Conservation (phyloP, 2,888 invertebrate genomes). For the Philereme transversata region DNA sequence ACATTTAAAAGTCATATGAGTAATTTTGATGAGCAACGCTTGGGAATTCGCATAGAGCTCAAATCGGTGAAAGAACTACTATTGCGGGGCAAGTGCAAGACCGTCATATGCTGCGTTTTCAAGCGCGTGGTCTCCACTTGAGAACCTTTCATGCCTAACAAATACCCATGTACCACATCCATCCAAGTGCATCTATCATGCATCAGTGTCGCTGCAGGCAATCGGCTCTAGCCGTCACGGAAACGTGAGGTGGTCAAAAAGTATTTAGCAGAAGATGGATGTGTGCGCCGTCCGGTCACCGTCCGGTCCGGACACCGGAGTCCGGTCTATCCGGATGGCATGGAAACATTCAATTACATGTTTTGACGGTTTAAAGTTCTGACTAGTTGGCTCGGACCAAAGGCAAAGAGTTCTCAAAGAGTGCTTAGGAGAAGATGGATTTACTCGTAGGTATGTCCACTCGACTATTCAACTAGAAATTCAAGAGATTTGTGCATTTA, state of each 20-base stretch:
- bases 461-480: too few species aligned
- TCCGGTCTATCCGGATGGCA: constrained; percentile 8
- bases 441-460: too few species aligned
- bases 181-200: constrained; percentile 15
- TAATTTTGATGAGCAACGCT: too few species aligned
- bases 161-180: constrained; percentile 15
- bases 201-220: constrained; percentile 48
- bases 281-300: constrained; percentile 28
- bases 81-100: too few species aligned
- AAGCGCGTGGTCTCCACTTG: too few species aligned
- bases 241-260: constrained; percentile 42
- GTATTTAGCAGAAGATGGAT: constrained; percentile 42
- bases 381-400: neutral
- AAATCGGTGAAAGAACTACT: too few species aligned
- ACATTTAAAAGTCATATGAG: too few species aligned
- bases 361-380: constrained; percentile 1
- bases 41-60: too few species aligned
- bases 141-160: too few species aligned
- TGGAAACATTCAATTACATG: constrained; percentile 19
- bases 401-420: neutral
- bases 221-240: constrained; percentile 48
- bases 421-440: too few species aligned
- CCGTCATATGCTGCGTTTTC: too few species aligned
- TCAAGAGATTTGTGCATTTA: too few species aligned
- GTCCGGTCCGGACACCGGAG: constrained; percentile 15